These are phyloP conservation scores for Dasypolia templi DNA, from an alignment of 2,888 invertebrate genomes.

Conservation along the genomic window DNA sequence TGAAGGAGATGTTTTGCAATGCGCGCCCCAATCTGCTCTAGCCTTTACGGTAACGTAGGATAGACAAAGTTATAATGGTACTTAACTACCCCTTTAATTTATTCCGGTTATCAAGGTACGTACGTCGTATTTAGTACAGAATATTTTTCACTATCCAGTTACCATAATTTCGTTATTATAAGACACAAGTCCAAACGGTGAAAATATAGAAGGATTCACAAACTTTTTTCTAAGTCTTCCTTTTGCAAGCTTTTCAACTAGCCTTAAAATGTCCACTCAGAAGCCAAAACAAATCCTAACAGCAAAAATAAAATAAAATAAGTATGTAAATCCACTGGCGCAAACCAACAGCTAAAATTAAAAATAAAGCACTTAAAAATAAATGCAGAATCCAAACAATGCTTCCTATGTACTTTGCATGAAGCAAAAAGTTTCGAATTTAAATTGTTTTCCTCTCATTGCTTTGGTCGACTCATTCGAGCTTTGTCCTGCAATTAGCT, in stretches of 20 bases:
- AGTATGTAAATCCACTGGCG: constrained; percentile 18
- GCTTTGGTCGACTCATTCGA: constrained; percentile 33
- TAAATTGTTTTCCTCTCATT: constrained; percentile 47
- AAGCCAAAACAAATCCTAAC: constrained; percentile 24
- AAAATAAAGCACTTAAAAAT: constrained; percentile 44
- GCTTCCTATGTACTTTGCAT: constrained; percentile 36
- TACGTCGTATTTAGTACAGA: neutral
- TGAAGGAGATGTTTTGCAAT: neutral
- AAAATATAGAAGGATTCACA: neutral
- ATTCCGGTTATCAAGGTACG: neutral
- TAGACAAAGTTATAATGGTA: neutral
- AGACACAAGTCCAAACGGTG: neutral
- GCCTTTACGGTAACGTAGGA: neutral
- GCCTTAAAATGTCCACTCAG: constrained; percentile 14
- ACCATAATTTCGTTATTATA: neutral
- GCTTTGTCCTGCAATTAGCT: constrained; percentile 42
- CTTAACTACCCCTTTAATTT: neutral
- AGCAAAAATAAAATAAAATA: constrained; percentile 17
- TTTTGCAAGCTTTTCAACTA: constrained; percentile 9
- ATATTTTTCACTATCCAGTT: neutral
- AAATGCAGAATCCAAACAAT: constrained; percentile 50
- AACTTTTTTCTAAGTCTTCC: neutral
- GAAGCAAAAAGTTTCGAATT: constrained; percentile 40
- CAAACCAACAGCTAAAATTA: constrained; percentile 26
- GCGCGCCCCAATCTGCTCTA: neutral